Base-by-base conservation (phyloP, 2,113 vertebrate genomes). In the Clarias macrocephalus region DNA sequence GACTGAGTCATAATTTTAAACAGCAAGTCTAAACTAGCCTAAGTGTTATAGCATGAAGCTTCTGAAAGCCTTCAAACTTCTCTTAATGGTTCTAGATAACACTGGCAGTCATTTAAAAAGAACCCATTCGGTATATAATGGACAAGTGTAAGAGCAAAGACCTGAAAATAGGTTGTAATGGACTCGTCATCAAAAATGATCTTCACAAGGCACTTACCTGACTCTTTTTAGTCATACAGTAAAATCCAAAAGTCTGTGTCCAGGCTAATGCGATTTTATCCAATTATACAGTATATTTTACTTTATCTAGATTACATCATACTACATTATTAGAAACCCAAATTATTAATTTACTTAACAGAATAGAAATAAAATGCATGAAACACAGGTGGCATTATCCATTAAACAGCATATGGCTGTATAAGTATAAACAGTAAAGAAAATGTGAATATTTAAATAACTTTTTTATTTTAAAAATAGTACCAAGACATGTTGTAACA, bases 91-190 rank as follows among this genome's bases (percentile, higher is more conserved):
- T 62, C 59, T 30, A 63, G 48, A 82, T 63, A 87, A 73, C 83
- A 73, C 82, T 80, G 60, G 75, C 70, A 85, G 79, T 54, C 86
- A 82, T 87, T 87, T 82, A n/a, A 81, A 79, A 30, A 25, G 85
- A 52, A 82, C 79, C 68, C 63, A 54, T 82, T 80, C 83, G 85
- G 68, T 76, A 63, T 59, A 68, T 89, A 87, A 89, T 89, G 70
- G 88, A 87, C 86, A 87, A 87, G 75, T 75, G 73, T 25, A 37
- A 83, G 81, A 77, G 88, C 65, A 54, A 79, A 86, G 86, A 73
- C 70, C 80, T 66, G 84, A 79, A 82, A 86, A 85, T 82, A 87
- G 60, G 60, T 60, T 88, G 70, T 88, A 86, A 90, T 86, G 81
- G 89, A 83, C 87, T 86, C 81, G 75, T 54, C 80, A 66, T 84